A percentile compares a stretch with the other conserved stretches of the same genome.
These are phyloP conservation scores for Zosterops japonicus DNA, from an alignment of 2,113 vertebrate genomes.

Conservation along the genomic window DNA sequence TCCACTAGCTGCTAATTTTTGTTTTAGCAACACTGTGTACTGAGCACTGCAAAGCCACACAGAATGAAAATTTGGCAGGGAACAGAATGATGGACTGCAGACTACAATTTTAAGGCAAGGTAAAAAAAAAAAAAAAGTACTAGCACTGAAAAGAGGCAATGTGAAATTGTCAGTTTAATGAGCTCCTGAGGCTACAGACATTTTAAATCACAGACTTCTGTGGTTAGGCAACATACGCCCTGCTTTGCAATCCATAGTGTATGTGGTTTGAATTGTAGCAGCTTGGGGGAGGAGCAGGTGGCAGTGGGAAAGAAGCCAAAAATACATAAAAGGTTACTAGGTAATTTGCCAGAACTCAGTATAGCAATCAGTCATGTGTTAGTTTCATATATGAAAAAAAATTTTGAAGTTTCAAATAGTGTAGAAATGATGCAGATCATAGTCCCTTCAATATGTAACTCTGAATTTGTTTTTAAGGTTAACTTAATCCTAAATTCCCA, in stretches of 20 bases:
- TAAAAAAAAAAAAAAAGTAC: neutral
- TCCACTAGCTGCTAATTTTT: neutral
- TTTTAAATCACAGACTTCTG: neutral
- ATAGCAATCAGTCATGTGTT: neutral
- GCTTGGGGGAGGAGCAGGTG: rapidly evolving
- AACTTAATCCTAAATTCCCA: neutral
- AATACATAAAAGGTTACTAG: neutral
- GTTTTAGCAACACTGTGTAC: neutral
- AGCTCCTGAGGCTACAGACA: neutral
- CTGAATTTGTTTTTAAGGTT: neutral
- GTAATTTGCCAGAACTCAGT: neutral
- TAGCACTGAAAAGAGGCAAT: neutral
- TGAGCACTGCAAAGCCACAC: neutral
- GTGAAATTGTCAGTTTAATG: neutral
- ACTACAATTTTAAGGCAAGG: neutral
- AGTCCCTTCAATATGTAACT: neutral
- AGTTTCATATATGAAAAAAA: neutral
- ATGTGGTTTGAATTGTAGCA: neutral
- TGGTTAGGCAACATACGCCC: neutral
- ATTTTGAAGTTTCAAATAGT: rapidly evolving
- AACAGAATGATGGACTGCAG: neutral
- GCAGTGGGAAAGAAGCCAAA: neutral
- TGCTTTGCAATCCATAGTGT: neutral
- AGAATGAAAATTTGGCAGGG: neutral
- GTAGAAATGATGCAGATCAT: neutral